Base-by-base conservation (phyloP, 2,888 invertebrate species). In the Empis livida region DNA sequence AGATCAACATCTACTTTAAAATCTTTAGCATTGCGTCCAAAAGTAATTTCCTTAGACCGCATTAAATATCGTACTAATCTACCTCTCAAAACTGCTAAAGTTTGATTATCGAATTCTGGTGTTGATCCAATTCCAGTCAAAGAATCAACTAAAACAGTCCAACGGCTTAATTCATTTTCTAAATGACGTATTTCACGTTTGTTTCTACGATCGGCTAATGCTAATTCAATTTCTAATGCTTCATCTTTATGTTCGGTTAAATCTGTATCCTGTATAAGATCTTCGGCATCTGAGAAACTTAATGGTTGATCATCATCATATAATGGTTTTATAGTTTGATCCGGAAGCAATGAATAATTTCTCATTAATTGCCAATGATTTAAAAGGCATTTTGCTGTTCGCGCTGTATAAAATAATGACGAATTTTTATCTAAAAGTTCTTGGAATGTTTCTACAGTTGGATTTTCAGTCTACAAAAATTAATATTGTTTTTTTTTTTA, bases 321-420 rank as follows among this genome's bases (percentile, higher is more conserved):
- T 48, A 77, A 58, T 38, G 77, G 74, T 44, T 76, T 77, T 1
- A 89, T 82, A 44, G 79, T 77, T 72, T 96, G 96, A 68, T 95
- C 94, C 0, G 90, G 87, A 47, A 97, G 71, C 31, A 97, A 71
- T 58, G 88, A 85, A 65, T 93, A 94, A 65, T 93, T 89, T 61
- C 90, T 91, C 71, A 97, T 78, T 30, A 91, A 74, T 56, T 86
- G 82, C 96, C 97, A 97, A 63, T 97, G 95, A 45, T 80, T 79
- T 64, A 84, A 77, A 37, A 97, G 71, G 1, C 85, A 75, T 65
- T 88, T 89, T 1, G 93, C 79, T 1, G 92, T 94, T 51, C 99
- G 78, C 1, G 88, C 82, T 4, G 84, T 81, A 64, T 91, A 90
- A 69, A 97, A 96, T 2, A 83, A 74, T 44, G 87, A 82, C 0